These are phyloP conservation scores for Tursiops truncatus DNA, from an alignment of 2,113 vertebrate species.

Conservation along the genomic window DNA sequence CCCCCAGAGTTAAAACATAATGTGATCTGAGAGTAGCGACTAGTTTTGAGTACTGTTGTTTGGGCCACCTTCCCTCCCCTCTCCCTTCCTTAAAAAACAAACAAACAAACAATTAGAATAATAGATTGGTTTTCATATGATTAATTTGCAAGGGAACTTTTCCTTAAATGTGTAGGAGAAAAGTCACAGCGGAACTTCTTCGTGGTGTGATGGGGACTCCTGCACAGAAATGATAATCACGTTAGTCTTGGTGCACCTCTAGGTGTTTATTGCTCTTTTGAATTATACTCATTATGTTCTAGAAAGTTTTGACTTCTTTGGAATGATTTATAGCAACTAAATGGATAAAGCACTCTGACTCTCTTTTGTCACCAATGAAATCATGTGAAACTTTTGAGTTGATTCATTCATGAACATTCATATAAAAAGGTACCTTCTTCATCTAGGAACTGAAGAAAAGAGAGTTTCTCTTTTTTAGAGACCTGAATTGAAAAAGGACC, in stretches of 20 bases:
- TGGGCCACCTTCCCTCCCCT: not conserved
- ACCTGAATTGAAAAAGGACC: not conserved
- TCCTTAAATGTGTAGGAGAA: not conserved
- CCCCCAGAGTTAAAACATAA: not conserved
- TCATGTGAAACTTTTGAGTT: not conserved
- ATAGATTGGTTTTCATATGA: not conserved
- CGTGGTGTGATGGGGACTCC: not conserved
- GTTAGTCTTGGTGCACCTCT: not conserved
- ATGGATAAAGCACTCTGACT: not conserved
- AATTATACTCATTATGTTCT: not conserved
- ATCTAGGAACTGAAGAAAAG: not conserved
- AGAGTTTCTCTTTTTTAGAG: not conserved
- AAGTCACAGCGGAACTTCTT: not conserved
- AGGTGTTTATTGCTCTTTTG: not conserved
- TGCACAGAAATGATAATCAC: not conserved
- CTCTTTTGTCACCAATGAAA: not conserved
- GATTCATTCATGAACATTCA: not conserved
- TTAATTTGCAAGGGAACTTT: not conserved
- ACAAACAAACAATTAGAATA: not conserved
- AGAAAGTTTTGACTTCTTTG: not conserved
- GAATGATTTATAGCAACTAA: not conserved
- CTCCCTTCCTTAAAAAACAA: not conserved
- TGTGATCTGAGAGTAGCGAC: not conserved
- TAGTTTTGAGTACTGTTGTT: not conserved
- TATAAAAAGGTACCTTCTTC: not conserved